A percentile compares a stretch with the other conserved stretches of the same genome.
Conservation (phyloP, 2,888 invertebrate species). For the Diplazon laetatorius region DNA sequence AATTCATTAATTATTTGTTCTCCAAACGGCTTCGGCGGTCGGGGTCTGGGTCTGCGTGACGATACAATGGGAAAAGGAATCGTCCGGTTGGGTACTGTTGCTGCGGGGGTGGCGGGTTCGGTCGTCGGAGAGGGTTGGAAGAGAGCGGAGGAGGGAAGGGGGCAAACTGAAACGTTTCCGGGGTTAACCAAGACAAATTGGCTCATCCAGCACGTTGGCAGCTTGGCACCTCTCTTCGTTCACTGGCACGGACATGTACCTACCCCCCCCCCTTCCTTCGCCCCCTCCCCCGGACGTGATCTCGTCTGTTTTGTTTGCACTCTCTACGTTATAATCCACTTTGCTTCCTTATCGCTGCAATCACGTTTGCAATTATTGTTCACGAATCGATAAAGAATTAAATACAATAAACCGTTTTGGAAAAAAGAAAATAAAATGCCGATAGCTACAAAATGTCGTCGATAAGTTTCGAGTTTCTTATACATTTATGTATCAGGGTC, state of each 20-base stretch:
- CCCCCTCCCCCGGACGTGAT: too few species aligned
- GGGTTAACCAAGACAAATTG: slow-evolving; percentile 69
- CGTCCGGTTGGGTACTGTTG: slow-evolving; percentile 26
- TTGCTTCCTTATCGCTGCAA: slow-evolving; percentile 6
- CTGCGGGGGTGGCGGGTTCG: not conserved
- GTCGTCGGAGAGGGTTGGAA: not conserved
- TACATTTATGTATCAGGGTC: too few species aligned
- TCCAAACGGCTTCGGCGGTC: slow-evolving; percentile 6
- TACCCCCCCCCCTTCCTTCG: slow-evolving; percentile 30
- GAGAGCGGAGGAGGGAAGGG: not conserved
- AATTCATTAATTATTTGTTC: slow-evolving; percentile 14
- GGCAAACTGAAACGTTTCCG: slow-evolving; percentile 59
- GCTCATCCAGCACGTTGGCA: slow-evolving; percentile 56
- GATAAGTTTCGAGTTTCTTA: not conserved
- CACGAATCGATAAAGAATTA: not conserved
- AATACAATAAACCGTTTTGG: not conserved
- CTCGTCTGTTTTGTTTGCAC: slow-evolving; percentile 26
- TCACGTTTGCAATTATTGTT: not conserved
- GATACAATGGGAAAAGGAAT: slow-evolving; percentile 32
- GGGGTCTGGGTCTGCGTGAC: not conserved
- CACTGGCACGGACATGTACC: slow-evolving; percentile 27
- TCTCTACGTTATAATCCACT: slow-evolving; percentile 35
- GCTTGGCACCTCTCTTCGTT: slow-evolving; percentile 47
- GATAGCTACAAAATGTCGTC: slow-evolving; percentile 2
- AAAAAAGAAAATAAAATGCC: not conserved